Evolutionary conservation across 35 echinoderm and acorn worm genomes (phyloP).

Genomic region (Apostichopus japonicus): DNA sequence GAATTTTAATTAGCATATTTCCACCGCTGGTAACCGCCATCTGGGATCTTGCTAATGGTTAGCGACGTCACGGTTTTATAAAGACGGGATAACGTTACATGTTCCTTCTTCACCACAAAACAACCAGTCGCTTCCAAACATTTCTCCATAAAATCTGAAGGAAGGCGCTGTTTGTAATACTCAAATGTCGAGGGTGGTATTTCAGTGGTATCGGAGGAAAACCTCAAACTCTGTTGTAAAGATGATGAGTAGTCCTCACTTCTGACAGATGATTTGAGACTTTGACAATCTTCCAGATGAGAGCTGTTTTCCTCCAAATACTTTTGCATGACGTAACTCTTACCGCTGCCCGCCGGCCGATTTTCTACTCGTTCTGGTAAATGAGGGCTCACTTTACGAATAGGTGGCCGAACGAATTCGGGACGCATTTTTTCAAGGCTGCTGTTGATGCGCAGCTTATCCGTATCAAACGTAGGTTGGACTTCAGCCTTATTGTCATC

Average conservation of each 20-base stretch:
- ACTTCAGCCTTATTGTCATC: not conserved
- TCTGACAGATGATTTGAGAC: not conserved
- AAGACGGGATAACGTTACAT: constrained; percentile 62
- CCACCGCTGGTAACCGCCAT: constrained; percentile 52
- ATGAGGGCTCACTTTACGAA: not conserved
- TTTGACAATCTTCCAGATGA: not conserved
- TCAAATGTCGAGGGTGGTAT: not conserved
- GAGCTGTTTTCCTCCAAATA: constrained; percentile 29
- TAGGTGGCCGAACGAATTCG: constrained; percentile 52
- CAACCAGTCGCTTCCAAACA: constrained; percentile 55
- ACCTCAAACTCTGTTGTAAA: not conserved
- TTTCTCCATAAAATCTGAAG: constrained; percentile 44
- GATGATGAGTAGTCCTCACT: constrained; percentile 25
- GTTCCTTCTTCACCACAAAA: constrained; percentile 79
- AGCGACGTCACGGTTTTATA: constrained; percentile 62
- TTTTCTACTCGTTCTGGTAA: not conserved
- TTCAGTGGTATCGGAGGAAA: constrained; percentile 25
- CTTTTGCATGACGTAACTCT: constrained; percentile 52
- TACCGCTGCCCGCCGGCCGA: not conserved
- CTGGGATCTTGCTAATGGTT: constrained; percentile 72
- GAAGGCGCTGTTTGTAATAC: constrained; percentile 56
- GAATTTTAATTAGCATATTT: constrained; percentile 29
- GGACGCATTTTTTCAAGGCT: constrained; percentile 66
- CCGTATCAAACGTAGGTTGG: constrained; percentile 48
- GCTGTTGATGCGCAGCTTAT: constrained; percentile 61